Percentiles rank a stretch among this genome's conserved stretches.
Conservation (phyloP, 2,797 vertebrate species). For the Linurgus olivaceus region DNA sequence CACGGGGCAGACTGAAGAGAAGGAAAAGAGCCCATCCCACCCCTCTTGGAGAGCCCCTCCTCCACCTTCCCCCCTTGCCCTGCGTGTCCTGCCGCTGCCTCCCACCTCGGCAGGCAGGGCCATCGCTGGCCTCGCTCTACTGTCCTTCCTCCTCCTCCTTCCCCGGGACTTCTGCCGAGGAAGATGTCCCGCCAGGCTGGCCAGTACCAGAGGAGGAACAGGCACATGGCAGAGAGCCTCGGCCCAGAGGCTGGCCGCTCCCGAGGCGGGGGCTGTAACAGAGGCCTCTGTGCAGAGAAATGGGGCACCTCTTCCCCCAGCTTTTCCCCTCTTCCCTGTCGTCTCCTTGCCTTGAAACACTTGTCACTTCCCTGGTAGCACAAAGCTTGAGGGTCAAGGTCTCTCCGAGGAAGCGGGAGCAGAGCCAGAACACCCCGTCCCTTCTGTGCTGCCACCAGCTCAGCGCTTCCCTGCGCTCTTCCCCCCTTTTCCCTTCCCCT, state of each 20-base stretch:
- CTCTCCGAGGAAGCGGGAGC: conserved; percentile 7
- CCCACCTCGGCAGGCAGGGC: conserved; percentile 59
- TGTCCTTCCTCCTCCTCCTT: conserved; percentile 50
- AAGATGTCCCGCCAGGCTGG: conserved; percentile 62
- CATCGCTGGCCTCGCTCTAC: conserved; percentile 7
- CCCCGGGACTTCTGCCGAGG: conserved; percentile 46
- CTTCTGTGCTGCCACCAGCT: neutral
- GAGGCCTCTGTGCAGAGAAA: conserved; percentile 39
- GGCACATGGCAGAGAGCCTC: conserved; percentile 32
- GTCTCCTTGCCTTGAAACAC: conserved; percentile 42
- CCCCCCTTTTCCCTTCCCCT: neutral
- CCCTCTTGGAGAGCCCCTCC: conserved; percentile 71
- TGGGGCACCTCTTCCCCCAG: neutral
- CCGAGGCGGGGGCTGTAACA: neutral
- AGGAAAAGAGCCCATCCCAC: conserved; percentile 68
- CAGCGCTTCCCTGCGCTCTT: neutral
- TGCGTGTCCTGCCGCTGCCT: conserved; percentile 52
- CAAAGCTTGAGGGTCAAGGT: conserved; percentile 19
- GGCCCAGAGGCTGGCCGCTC: neutral
- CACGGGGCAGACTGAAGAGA: conserved; percentile 72
- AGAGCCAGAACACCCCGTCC: neutral
- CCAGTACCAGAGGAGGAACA: conserved; percentile 69
- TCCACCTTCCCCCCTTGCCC: conserved; percentile 14
- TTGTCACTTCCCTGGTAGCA: conserved; percentile 44
- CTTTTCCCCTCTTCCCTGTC: neutral